Evolutionary conservation across 2,113 vertebrate genomes (phyloP).

Genomic region (Cathartes aura): DNA sequence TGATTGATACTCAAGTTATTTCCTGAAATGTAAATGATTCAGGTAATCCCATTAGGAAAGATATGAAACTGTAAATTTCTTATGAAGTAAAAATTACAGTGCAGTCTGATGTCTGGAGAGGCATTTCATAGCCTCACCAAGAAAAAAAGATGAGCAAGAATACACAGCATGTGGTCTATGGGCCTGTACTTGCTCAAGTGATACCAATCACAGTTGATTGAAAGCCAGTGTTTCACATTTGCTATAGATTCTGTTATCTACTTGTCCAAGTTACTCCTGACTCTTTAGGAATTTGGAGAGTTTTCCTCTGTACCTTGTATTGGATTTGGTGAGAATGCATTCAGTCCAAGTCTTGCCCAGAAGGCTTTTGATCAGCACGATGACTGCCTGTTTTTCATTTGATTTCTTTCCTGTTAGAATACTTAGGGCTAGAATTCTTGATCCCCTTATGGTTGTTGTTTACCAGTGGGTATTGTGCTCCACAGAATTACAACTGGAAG

Average conservation of each 20-base stretch:
- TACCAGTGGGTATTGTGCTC: background rate
- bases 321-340: background rate
- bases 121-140: background rate
- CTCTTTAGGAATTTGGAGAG: background rate
- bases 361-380: background rate
- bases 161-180: background rate
- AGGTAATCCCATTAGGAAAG: conserved; percentile 65
- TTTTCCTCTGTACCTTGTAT: background rate
- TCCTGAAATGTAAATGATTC: conserved; percentile 68
- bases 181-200: background rate
- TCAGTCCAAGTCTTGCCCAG: background rate
- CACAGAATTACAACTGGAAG: background rate
- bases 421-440: background rate
- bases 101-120: conserved; percentile 18
- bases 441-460: background rate
- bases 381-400: background rate
- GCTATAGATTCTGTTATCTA: background rate
- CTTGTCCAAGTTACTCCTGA: background rate
- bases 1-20: conserved; percentile 51
- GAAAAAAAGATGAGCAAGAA: background rate
- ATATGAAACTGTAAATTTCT: conserved; percentile 67
- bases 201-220: background rate
- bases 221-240: background rate
- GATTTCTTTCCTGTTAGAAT: background rate
- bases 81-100: conserved; percentile 65